phyloP scores from a whole-genome alignment of 2,797 vertebrate species.

The Macropodus opercularis region DNA sequence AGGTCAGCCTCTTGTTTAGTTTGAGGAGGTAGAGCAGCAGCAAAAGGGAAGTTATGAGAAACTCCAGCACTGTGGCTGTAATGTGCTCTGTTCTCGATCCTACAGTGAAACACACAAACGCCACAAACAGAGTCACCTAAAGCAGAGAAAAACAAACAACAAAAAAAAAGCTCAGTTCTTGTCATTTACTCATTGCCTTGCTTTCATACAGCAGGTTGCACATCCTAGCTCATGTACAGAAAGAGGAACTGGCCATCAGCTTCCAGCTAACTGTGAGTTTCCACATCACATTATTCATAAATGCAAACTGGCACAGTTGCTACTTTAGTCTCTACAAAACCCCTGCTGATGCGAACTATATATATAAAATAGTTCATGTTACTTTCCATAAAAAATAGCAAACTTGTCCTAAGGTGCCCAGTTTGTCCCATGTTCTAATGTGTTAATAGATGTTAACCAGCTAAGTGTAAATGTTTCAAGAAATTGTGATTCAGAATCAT shows the following conservation, averaged over 20 bases:
- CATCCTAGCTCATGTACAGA: neutral
- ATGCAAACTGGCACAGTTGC: neutral
- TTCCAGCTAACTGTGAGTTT: neutral
- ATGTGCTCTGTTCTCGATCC: slow-evolving; percentile 66
- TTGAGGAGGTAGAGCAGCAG: slow-evolving; percentile 82
- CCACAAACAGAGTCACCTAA: slow-evolving; percentile 72
- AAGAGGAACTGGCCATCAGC: slow-evolving; percentile 35
- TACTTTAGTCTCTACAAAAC: slow-evolving; percentile 3
- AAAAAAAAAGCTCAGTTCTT: neutral
- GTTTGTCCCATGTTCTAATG: neutral
- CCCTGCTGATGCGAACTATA: neutral
- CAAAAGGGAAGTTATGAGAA: slow-evolving; percentile 72
- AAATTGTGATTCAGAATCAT: neutral
- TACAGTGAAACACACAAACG: slow-evolving; percentile 75
- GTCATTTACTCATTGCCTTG: neutral
- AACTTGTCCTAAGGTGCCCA: neutral
- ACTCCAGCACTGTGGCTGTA: slow-evolving; percentile 79
- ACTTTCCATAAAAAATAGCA: neutral
- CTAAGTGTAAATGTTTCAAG: neutral
- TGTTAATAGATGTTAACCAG: neutral
- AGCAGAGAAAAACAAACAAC: neutral
- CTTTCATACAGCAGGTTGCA: neutral
- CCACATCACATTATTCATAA: neutral
- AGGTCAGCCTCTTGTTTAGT: slow-evolving; percentile 77
- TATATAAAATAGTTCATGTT: neutral